Conservation (phyloP, 2,797 vertebrate genomes). For the Taeniopygia guttata region DNA sequence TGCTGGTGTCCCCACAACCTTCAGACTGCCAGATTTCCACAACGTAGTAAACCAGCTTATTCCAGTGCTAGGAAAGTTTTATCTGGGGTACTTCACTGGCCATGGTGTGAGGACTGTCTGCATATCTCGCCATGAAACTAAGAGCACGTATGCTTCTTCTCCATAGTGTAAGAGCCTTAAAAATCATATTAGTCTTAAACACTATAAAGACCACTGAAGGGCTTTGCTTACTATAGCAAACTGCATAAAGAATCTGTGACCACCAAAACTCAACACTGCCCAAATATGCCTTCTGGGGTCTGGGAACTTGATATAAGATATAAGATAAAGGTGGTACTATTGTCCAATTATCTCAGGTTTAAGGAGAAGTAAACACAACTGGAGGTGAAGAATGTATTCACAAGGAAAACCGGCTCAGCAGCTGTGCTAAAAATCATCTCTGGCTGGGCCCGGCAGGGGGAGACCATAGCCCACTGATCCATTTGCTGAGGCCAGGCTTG, state of each 20-base stretch:
- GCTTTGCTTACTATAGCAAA: background rate
- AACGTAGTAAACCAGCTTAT: background rate
- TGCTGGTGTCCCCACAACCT: background rate
- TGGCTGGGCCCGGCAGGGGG: background rate
- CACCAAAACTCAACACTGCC: too few species aligned
- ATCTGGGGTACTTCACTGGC: background rate
- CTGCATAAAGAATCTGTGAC: background rate
- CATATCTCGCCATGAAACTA: background rate
- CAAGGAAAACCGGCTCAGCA: background rate
- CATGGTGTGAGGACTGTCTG: background rate
- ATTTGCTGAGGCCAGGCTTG: background rate
- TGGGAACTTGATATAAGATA: background rate
- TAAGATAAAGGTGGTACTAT: background rate
- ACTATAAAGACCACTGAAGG: background rate
- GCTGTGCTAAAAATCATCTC: background rate
- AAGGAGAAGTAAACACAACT: background rate
- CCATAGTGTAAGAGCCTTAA: background rate
- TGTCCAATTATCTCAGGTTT: background rate
- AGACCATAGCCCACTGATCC: background rate
- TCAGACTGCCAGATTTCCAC: background rate
- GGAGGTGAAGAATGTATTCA: background rate
- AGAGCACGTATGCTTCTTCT: rapidly evolving
- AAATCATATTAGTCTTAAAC: background rate
- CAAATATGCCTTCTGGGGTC: background rate
- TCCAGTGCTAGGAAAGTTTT: background rate